phyloP scores from a whole-genome alignment of 2,888 invertebrate species.

The Danaus chrysippus region DNA sequence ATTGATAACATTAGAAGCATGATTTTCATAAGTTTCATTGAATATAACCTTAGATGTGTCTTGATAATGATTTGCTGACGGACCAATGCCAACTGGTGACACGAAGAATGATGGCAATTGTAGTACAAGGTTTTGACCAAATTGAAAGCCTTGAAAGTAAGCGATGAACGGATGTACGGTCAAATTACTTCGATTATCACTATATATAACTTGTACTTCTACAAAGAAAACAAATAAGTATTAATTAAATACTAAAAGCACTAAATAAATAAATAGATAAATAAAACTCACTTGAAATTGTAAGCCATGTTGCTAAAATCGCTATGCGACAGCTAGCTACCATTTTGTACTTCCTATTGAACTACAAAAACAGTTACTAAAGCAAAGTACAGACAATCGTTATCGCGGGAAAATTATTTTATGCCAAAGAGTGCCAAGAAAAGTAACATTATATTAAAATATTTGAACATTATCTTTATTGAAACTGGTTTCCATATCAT shows the following conservation, averaged over 20 bases:
- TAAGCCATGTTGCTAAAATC: constrained; percentile 33
- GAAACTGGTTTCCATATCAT: no score
- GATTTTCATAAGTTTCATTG: constrained; percentile 40
- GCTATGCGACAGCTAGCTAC: constrained; percentile 40
- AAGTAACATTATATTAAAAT: constrained; percentile 29
- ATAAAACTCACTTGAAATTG: constrained; percentile 36
- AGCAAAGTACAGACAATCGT: constrained; percentile 22
- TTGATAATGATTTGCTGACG: constrained; percentile 44
- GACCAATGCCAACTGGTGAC: constrained; percentile 43
- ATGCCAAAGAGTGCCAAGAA: constrained; percentile 32
- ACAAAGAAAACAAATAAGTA: constrained; percentile 21
- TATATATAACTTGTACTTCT: constrained; percentile 21
- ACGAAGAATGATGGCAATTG: constrained; percentile 38
- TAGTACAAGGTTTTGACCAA: constrained; percentile 39
- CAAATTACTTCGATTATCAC: constrained; percentile 28
- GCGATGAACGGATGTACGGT: constrained; percentile 41
- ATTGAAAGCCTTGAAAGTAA: constrained; percentile 41
- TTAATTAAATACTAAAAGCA: constrained; percentile 6
- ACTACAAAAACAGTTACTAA: constrained; percentile 22
- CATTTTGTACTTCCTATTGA: constrained; percentile 53
- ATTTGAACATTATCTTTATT: constrained; percentile 15
- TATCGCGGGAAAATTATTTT: constrained; percentile 35
- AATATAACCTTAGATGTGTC: constrained; percentile 37
- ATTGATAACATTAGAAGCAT: constrained; percentile 32
- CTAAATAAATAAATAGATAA: constrained; percentile 1